Percentiles rank a stretch among this genome's conserved stretches.
phyloP scores from a whole-genome alignment of 2,888 invertebrate genomes.

The Geophilus truncorum region DNA sequence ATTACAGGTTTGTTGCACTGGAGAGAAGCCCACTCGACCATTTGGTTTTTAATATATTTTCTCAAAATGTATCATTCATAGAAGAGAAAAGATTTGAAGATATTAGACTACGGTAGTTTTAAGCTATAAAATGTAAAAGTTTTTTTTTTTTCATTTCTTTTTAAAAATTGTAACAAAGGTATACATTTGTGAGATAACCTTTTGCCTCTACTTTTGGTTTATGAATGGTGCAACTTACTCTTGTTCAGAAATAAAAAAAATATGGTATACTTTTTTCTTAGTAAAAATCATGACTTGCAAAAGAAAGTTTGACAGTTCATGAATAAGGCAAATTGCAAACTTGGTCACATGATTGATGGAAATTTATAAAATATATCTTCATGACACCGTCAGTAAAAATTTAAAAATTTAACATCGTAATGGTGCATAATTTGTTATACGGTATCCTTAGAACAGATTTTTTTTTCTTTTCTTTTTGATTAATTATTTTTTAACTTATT shows the following conservation, averaged over 20 bases:
- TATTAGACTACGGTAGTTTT: not conserved
- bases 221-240: not conserved
- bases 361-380: not conserved
- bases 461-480: no score
- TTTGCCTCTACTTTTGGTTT: not conserved
- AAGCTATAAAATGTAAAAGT: not conserved
- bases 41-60: not conserved
- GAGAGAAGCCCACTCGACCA: not conserved
- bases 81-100: not conserved
- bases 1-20: not conserved
- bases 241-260: not conserved
- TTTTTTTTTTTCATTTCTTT: not conserved
- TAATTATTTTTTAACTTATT: not conserved
- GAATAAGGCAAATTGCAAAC: not conserved
- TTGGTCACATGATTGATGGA: not conserved
- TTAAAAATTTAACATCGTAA: not conserved
- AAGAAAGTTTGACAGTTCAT: constrained; percentile 2
- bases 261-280: no score
- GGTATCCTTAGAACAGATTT: not conserved
- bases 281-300: not conserved
- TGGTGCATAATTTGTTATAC: not conserved
- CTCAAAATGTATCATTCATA: not conserved
- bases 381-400: not conserved
- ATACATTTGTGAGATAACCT: not conserved
- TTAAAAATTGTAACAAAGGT: not conserved